Percentiles rank a stretch among this genome's conserved stretches.
Evolutionary conservation across 1,140 invertebrate species (phyloP).

Genomic region (Anastrepha ludens): DNA sequence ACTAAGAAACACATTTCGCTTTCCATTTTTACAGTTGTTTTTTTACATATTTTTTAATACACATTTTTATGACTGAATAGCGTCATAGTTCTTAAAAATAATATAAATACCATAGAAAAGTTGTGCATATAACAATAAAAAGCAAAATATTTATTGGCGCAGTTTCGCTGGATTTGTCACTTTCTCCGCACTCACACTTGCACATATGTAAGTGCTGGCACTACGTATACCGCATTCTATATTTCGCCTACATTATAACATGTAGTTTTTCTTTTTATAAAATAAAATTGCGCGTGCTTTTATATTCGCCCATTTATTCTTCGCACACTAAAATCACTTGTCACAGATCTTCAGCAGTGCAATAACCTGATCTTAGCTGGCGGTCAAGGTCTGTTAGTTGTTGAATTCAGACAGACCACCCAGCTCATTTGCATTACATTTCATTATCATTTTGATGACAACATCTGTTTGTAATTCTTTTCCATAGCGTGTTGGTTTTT

Average conservation of each 20-base stretch:
- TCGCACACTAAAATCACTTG: no score
- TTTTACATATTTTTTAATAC: no score
- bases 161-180: neutral
- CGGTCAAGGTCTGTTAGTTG: neutral
- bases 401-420: neutral
- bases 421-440: constrained; percentile 1
- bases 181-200: neutral
- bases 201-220: neutral
- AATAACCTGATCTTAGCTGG: neutral
- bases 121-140: neutral
- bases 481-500: neutral
- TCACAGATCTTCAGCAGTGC: no score
- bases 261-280: no score
- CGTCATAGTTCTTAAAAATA: neutral
- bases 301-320: no score
- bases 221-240: no score
- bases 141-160: neutral
- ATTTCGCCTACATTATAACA: no score
- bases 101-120: neutral
- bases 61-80: constrained; percentile 1
- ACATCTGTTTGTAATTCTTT: neutral
- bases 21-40: no score
- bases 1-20: no score
- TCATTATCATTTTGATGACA: neutral
- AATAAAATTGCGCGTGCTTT: no score